A percentile compares a stretch with the other conserved stretches of the same genome.
Conservation (phyloP, 1,140 invertebrate species). For the Oncopeltus fasciatus region DNA sequence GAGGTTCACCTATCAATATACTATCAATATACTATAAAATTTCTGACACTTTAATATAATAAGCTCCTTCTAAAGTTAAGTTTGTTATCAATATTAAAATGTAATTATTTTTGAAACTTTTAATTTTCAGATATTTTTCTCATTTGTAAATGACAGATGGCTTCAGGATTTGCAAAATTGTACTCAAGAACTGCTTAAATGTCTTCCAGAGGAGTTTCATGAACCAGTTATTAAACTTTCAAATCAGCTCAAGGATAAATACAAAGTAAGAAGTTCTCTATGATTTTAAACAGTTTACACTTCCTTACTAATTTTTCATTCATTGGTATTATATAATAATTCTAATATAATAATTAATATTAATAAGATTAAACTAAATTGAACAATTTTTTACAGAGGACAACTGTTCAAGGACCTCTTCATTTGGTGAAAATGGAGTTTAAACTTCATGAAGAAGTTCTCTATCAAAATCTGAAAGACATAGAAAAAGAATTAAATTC, state of each 20-base stretch:
- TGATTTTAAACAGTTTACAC: too few relatives aligned
- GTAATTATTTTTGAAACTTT: not conserved
- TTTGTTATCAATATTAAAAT: too few relatives aligned
- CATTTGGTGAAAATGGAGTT: conserved; percentile 84
- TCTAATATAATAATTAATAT: not conserved
- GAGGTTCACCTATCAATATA: too few relatives aligned
- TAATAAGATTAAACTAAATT: not conserved
- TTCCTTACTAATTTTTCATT: too few relatives aligned
- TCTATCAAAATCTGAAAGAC: conserved; percentile 70
- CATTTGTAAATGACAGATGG: conserved; percentile 65
- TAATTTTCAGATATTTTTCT: conserved; percentile 55
- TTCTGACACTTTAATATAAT: too few relatives aligned
- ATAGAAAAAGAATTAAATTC: conserved; percentile 77
- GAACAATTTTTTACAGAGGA: conserved; percentile 34
- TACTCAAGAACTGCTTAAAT: conserved; percentile 61
- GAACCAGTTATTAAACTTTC: conserved; percentile 50
- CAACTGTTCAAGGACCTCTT: conserved; percentile 60
- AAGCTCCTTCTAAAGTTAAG: too few relatives aligned
- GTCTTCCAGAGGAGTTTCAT: conserved; percentile 51
- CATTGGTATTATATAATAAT: too few relatives aligned
- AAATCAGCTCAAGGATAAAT: conserved; percentile 53
- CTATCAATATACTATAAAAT: too few relatives aligned
- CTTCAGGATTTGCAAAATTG: conserved; percentile 65
- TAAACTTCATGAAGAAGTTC: conserved; percentile 66
- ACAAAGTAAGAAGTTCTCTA: conserved; percentile 38